phyloP scores from a whole-genome alignment of 1,140 invertebrate genomes.

The Zaprionus taronus region DNA sequence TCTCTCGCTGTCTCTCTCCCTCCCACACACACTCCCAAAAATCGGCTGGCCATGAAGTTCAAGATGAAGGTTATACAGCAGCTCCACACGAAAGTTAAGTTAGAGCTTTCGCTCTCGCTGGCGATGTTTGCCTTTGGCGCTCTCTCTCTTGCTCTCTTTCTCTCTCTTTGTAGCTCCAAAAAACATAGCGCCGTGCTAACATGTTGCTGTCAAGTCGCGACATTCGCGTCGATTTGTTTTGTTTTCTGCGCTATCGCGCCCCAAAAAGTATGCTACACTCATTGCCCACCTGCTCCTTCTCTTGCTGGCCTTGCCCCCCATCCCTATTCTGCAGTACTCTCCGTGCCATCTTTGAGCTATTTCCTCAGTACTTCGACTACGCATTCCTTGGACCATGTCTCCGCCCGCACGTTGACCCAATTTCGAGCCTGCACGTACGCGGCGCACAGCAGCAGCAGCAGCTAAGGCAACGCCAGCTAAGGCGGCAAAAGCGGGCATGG shows the following conservation, averaged over 20 bases:
- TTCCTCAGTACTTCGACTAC: conserved; percentile 12
- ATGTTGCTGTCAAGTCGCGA: conserved; percentile 62
- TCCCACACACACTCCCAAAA: conserved; percentile 1
- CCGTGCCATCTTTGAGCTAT: conserved; percentile 17
- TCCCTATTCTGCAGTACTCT: not conserved
- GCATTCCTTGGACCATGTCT: conserved; percentile 27
- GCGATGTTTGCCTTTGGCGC: not conserved
- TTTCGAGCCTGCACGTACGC: conserved; percentile 64
- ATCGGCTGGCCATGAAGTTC: conserved; percentile 66
- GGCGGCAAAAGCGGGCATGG: not conserved
- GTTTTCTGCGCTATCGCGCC: conserved; percentile 63
- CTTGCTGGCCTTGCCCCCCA: conserved; percentile 21
- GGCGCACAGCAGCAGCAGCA: conserved; percentile 58
- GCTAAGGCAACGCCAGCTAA: not conserved
- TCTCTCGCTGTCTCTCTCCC: not conserved
- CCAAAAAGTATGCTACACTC: conserved; percentile 63
- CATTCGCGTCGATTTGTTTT: conserved; percentile 65
- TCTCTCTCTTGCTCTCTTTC: conserved; percentile 5
- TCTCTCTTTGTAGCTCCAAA: not conserved
- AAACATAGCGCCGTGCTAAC: conserved; percentile 50
- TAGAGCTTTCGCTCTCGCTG: conserved; percentile 31
- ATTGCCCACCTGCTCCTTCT: conserved; percentile 14
- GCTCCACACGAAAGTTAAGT: conserved; percentile 54
- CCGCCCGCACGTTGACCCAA: conserved; percentile 66
- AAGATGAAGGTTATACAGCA: conserved; percentile 77